Conservation (phyloP, 2,113 vertebrate genomes). For the Arothron firmamentum region DNA sequence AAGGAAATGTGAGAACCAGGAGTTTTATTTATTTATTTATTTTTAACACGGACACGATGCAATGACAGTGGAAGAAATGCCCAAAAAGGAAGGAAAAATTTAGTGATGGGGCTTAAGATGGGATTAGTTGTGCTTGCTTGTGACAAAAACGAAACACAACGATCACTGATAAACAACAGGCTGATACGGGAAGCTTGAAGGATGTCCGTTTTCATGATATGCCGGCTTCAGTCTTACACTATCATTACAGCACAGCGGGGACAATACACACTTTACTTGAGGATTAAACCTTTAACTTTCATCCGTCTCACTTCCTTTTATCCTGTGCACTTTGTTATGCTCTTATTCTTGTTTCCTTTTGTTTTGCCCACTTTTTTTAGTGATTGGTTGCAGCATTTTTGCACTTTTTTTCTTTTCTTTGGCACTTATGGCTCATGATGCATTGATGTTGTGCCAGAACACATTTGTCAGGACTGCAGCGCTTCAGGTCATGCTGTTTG, state of each 20-base stretch:
- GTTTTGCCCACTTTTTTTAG: no score
- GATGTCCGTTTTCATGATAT: conserved; percentile 32
- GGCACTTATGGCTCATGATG: neutral
- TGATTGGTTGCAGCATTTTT: no score
- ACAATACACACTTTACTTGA: conserved; percentile 43
- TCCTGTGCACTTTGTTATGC: no score
- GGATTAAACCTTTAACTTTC: conserved; percentile 41
- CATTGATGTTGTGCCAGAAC: conserved; percentile 15
- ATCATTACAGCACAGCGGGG: conserved; percentile 35
- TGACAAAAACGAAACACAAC: conserved; percentile 52
- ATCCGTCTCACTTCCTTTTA: no score
- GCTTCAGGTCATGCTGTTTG: neutral
- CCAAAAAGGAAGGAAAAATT: conserved; percentile 28
- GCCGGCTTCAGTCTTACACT: conserved; percentile 39
- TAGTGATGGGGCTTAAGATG: conserved; percentile 44
- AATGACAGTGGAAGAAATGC: conserved; percentile 19
- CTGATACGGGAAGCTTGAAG: conserved; percentile 40
- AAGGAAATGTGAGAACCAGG: conserved; percentile 6
- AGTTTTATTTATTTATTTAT: conserved; percentile 10
- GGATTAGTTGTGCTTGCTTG: conserved; percentile 60
- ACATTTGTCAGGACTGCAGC: conserved; percentile 7
- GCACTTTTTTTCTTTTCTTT: no score
- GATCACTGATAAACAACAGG: conserved; percentile 54
- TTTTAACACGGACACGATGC: conserved; percentile 22
- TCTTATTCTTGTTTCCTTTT: no score